phyloP scores from a whole-genome alignment of 2,113 vertebrate genomes.

The Toxotes chatareus region DNA sequence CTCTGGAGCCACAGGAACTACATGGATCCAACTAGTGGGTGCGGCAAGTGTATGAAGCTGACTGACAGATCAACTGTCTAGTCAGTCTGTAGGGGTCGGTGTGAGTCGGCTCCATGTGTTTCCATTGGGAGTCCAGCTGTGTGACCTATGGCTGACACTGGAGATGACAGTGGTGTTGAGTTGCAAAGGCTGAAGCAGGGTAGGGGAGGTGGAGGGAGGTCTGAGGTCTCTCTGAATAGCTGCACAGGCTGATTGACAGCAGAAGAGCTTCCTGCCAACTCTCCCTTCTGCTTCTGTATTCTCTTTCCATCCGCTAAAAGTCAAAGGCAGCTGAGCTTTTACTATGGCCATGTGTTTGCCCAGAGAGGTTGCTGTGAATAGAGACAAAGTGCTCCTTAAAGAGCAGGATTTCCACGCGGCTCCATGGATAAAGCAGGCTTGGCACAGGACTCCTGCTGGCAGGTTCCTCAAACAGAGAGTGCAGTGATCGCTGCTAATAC shows the following conservation, averaged over 20 bases:
- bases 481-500: conserved; percentile 67
- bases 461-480: conserved; percentile 71
- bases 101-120: conserved; percentile 38
- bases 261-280: conserved; percentile 66
- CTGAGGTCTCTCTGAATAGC: conserved; percentile 71
- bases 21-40: background rate
- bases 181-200: conserved; percentile 67
- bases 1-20: conserved; percentile 16
- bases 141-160: conserved; percentile 75
- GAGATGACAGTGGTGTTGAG: conserved; percentile 73
- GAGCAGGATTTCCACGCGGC: conserved; percentile 66
- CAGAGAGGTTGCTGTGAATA: conserved; percentile 66
- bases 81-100: conserved; percentile 27
- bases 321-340: conserved; percentile 72
- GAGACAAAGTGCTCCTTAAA: conserved; percentile 76
- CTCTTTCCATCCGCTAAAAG: conserved; percentile 67
- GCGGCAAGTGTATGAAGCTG: conserved; percentile 11
- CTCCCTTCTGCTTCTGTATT: conserved; percentile 69
- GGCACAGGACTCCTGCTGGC: conserved; percentile 65
- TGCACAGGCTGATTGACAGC: conserved; percentile 70
- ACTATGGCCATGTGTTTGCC: conserved; percentile 67
- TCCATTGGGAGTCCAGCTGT: conserved; percentile 62
- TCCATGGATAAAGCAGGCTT: conserved; percentile 58
- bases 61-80: conserved; percentile 31
- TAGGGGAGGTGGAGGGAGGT: conserved; percentile 26